Evolutionary conservation across 2,797 vertebrate genomes (phyloP).

Genomic region (Argentina silus): DNA sequence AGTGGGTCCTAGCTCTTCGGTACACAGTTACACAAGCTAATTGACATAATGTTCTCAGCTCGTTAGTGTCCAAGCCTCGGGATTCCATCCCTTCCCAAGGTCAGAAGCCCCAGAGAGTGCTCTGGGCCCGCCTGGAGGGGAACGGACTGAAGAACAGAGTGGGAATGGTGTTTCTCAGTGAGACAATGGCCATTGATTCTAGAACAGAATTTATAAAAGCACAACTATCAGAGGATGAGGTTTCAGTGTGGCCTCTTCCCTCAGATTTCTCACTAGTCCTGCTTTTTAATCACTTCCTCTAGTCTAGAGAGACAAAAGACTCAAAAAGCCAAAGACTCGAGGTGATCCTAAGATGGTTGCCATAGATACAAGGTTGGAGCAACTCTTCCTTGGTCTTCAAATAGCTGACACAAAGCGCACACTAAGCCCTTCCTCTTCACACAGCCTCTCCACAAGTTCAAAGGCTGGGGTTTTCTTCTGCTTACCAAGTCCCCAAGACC

Average conservation of each 20-base stretch:
- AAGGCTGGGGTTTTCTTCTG: constrained; percentile 36
- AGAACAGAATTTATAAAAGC: constrained; percentile 53
- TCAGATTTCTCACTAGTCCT: constrained; percentile 43
- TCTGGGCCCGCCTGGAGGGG: constrained; percentile 29
- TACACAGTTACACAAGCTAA: constrained; percentile 69
- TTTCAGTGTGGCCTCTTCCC: constrained; percentile 47
- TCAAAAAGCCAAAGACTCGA: constrained; percentile 53
- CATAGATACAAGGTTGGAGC: constrained; percentile 70
- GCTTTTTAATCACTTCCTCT: constrained; percentile 68
- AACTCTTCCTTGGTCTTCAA: constrained; percentile 56
- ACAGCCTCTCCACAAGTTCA: constrained; percentile 52
- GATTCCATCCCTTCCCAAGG: constrained; percentile 55
- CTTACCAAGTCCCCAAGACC: constrained; percentile 44
- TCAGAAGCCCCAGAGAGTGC: constrained; percentile 54
- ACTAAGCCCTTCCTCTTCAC: constrained; percentile 41
- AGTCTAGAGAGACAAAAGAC: constrained; percentile 64
- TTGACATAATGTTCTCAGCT: constrained; percentile 77
- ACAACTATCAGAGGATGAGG: constrained; percentile 48
- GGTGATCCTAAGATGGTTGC: constrained; percentile 69
- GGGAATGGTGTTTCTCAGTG: constrained; percentile 28
- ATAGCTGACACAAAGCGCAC: constrained; percentile 40
- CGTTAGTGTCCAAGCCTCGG: constrained; percentile 65
- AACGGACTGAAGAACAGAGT: constrained; percentile 30
- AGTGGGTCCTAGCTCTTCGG: constrained; percentile 57
- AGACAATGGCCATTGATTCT: constrained; percentile 56